phyloP scores from a whole-genome alignment of 2,113 vertebrate genomes.

The Machaerirhynchus nigripectus region DNA sequence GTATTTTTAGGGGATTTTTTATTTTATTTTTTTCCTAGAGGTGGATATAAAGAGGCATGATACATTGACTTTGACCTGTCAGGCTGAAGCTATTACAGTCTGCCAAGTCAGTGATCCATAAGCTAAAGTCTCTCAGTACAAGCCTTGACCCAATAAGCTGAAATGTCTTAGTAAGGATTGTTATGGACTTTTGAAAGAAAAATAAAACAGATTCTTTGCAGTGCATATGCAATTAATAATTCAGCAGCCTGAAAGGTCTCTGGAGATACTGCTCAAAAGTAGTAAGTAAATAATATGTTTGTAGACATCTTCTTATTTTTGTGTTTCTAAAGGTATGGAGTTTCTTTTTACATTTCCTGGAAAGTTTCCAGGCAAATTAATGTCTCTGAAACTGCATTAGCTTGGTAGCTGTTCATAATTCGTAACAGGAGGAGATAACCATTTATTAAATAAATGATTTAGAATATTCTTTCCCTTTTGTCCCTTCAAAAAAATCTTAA shows the following conservation, averaged over 20 bases:
- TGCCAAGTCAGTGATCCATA: neutral
- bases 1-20: neutral
- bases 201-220: neutral
- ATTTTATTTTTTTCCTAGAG: neutral
- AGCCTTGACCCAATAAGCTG: slow-evolving; percentile 2
- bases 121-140: neutral
- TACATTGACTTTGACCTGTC: neutral
- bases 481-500: neutral
- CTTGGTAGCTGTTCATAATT: neutral
- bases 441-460: neutral
- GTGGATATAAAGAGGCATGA: neutral
- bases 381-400: neutral
- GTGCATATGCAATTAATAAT: slow-evolving; percentile 39
- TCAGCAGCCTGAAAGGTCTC: slow-evolving; percentile 34
- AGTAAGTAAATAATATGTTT: neutral
- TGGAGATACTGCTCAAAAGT: neutral
- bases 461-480: neutral
- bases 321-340: neutral
- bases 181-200: slow-evolving; percentile 15
- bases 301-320: neutral
- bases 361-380: neutral
- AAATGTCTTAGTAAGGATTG: slow-evolving; percentile 22
- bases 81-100: neutral
- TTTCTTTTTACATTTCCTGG: neutral
- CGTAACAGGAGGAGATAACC: neutral